A percentile compares a stretch with the other conserved stretches of the same genome.
Evolutionary conservation across 2,888 invertebrate genomes (phyloP).

Genomic region (Melanophora roralis): DNA sequence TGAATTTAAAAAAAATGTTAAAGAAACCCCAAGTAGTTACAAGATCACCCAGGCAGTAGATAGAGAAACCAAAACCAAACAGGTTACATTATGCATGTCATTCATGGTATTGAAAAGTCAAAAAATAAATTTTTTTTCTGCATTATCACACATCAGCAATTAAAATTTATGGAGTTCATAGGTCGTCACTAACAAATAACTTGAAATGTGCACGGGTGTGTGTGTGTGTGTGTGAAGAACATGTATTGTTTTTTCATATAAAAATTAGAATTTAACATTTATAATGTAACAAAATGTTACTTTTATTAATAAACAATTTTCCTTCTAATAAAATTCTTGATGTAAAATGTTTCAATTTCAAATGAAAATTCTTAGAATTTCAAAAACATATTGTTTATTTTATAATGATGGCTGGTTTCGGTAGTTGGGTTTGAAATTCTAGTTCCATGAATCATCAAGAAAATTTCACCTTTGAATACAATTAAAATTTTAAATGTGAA

Average conservation of each 20-base stretch:
- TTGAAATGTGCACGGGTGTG: no score
- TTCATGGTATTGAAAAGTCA: constrained; percentile 26
- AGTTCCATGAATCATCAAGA: constrained; percentile 3
- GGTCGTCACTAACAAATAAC: neutral
- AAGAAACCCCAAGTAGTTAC: neutral
- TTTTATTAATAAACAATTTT: neutral
- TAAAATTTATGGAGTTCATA: constrained; percentile 11
- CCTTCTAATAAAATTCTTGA: neutral
- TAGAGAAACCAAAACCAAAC: neutral
- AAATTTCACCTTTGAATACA: constrained; percentile 12
- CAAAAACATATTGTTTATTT: neutral
- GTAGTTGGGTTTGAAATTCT: neutral
- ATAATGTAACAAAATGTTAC: no score
- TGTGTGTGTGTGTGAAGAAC: neutral
- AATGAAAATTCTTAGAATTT: constrained; percentile 6
- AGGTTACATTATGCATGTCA: constrained; percentile 50
- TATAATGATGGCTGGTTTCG: neutral
- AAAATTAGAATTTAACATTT: no score
- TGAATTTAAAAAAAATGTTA: neutral
- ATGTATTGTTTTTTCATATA: neutral
- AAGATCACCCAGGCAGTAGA: constrained; percentile 51
- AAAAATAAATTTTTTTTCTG: constrained; percentile 16
- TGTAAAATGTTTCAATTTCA: neutral
- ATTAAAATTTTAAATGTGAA: neutral
- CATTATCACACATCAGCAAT: constrained; percentile 31